Conservation (phyloP, 2,113 vertebrate genomes). For the Madoqua kirkii region DNA sequence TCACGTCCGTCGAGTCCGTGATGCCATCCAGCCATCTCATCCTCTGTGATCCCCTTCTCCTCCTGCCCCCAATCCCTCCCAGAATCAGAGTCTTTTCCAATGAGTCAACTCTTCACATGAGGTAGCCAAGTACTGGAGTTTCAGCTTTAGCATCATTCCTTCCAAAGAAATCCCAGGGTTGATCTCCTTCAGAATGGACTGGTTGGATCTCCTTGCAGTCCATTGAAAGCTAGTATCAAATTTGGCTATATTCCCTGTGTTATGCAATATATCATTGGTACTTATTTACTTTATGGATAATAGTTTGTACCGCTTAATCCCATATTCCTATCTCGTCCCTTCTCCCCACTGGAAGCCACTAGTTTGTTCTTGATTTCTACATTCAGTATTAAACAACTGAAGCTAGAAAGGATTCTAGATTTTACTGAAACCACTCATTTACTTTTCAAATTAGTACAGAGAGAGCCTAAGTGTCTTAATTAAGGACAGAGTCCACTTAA, state of each 20-base stretch:
- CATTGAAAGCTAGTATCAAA: neutral
- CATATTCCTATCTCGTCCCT: neutral
- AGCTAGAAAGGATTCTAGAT: neutral
- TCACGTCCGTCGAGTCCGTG: too few species aligned
- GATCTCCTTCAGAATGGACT: too few species aligned
- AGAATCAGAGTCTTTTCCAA: too few species aligned
- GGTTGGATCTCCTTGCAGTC: too few species aligned
- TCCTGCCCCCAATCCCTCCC: too few species aligned
- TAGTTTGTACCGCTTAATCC: neutral
- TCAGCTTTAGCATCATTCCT: too few species aligned
- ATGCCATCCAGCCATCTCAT: too few species aligned
- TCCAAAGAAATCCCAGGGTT: too few species aligned
- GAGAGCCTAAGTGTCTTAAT: neutral
- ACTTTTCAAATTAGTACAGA: neutral
- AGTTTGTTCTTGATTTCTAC: neutral
- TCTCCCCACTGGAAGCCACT: neutral
- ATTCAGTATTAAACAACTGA: neutral
- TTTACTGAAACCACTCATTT: neutral
- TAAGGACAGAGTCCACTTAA: neutral
- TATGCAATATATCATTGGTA: neutral
- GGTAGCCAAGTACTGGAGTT: too few species aligned
- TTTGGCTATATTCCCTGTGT: neutral
- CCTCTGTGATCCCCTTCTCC: too few species aligned
- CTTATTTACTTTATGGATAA: neutral
- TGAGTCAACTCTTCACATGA: too few species aligned